Percentiles rank a stretch among this genome's conserved stretches.
phyloP scores from a whole-genome alignment of 2,888 invertebrate species.

The Phyllotreta cruciferae region DNA sequence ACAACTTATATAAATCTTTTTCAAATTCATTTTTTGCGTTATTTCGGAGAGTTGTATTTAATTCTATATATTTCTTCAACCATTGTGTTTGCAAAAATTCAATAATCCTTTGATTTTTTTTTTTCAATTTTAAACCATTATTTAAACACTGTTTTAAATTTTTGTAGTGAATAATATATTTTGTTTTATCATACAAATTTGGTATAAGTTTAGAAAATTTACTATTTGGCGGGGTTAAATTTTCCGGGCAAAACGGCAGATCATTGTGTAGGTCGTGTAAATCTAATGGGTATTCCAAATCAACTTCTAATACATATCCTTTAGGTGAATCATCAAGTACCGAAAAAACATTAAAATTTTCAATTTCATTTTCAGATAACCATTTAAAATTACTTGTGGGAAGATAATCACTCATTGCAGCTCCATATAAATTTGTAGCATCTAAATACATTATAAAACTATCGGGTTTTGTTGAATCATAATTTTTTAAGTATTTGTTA shows the following conservation, averaged over 20 bases:
- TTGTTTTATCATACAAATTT: slow-evolving; percentile 43
- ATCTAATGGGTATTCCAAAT: slow-evolving; percentile 22
- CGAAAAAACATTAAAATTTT: slow-evolving; percentile 4
- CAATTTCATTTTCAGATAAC: background rate
- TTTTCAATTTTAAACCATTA: slow-evolving; percentile 3
- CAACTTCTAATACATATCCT: slow-evolving; percentile 22
- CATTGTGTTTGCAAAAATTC: background rate
- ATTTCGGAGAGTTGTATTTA: too few species aligned
- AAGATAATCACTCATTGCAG: slow-evolving; percentile 1
- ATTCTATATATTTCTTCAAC: slow-evolving; percentile 3
- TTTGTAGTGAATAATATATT: slow-evolving; percentile 51
- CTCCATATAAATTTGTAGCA: slow-evolving; percentile 20
- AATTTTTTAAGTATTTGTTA: slow-evolving; percentile 46
- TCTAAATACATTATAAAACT: slow-evolving; percentile 19
- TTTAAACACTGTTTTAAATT: slow-evolving; percentile 31
- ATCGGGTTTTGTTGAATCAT: slow-evolving; percentile 23
- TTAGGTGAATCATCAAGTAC: slow-evolving; percentile 2
- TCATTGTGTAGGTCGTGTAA: slow-evolving; percentile 49
- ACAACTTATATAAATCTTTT: too few species aligned
- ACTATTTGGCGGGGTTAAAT: slow-evolving; percentile 32
- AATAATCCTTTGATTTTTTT: slow-evolving; percentile 3
- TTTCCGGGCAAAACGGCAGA: slow-evolving; percentile 49
- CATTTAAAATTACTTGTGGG: slow-evolving; percentile 1
- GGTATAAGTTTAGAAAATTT: slow-evolving; percentile 42
- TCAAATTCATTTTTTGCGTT: too few species aligned